Evolutionary conservation across 2,888 invertebrate genomes (phyloP).

Genomic region (Drosophila heteroneura): DNA sequence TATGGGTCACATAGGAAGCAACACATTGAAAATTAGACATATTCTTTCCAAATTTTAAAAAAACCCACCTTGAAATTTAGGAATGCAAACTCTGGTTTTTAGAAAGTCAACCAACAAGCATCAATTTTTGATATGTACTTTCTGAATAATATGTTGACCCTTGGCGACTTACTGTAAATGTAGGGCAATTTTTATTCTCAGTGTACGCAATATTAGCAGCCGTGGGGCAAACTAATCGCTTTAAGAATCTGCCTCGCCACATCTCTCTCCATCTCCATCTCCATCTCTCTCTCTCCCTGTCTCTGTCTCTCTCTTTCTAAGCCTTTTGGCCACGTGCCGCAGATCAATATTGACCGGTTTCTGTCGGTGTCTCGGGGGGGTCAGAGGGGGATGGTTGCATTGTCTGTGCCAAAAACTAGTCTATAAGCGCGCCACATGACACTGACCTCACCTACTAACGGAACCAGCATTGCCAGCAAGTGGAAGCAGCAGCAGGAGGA

Average conservation of each 20-base stretch:
- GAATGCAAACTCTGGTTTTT: rapidly evolving
- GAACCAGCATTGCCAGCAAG: conserved; percentile 58
- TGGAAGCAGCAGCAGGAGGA: conserved; percentile 16
- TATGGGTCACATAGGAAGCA: neutral
- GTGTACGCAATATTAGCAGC: conserved; percentile 31
- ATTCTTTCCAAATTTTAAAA: neutral
- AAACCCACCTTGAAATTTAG: neutral
- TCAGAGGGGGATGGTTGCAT: conserved; percentile 8
- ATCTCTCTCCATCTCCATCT: neutral
- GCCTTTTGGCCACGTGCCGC: conserved; percentile 48
- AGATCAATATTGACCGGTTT: conserved; percentile 61
- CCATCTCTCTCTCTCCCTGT: no score
- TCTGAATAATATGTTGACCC: neutral
- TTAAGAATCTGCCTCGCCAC: conserved; percentile 27
- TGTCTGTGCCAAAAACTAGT: conserved; percentile 72
- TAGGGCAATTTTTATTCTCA: neutral
- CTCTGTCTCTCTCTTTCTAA: neutral
- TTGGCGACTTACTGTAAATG: neutral
- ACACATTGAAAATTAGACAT: neutral
- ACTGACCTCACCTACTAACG: conserved; percentile 84
- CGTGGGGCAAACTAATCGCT: conserved; percentile 27
- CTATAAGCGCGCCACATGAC: conserved; percentile 77
- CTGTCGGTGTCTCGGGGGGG: neutral
- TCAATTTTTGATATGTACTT: neutral
- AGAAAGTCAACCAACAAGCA: neutral